A percentile compares a stretch with the other conserved stretches of the same genome.
phyloP scores from a whole-genome alignment of 2,113 vertebrate genomes.

The Microtus pennsylvanicus region DNA sequence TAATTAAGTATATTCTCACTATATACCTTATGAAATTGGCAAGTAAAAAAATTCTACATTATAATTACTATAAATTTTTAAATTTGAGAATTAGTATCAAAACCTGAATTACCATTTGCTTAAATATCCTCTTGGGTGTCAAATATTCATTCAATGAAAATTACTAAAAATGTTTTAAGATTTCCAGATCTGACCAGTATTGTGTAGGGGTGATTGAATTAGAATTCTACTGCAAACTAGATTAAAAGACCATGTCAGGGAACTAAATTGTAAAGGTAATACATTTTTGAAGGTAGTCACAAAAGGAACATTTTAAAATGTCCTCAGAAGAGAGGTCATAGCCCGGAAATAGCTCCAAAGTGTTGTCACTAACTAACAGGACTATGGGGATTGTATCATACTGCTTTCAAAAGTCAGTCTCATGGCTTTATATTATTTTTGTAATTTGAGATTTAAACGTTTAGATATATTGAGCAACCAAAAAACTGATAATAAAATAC shows the following conservation, averaged over 20 bases:
- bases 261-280: constrained; percentile 17
- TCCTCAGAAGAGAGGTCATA: not conserved
- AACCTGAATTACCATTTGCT: constrained; percentile 49
- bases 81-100: constrained; percentile 44
- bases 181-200: constrained; percentile 10
- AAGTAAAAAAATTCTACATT: constrained; percentile 26
- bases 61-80: constrained; percentile 40
- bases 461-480: constrained; percentile 3
- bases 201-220: constrained; percentile 44
- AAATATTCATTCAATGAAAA: constrained; percentile 31
- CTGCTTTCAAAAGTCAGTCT: constrained; percentile 43
- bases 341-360: not conserved
- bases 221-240: constrained; percentile 37
- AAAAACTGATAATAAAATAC: constrained; percentile 55
- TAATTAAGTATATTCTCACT: constrained; percentile 26
- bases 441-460: constrained; percentile 27
- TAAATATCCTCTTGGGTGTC: not conserved
- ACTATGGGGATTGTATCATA: not conserved
- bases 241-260: not conserved
- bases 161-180: constrained; percentile 33
- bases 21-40: not conserved
- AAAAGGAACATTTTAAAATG: constrained; percentile 65
- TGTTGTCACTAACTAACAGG: constrained; percentile 1
- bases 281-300: constrained; percentile 21
- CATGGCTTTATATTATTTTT: constrained; percentile 63